Base-by-base conservation (phyloP, 2,888 invertebrate species). In the Dermolepida albohirtum region DNA sequence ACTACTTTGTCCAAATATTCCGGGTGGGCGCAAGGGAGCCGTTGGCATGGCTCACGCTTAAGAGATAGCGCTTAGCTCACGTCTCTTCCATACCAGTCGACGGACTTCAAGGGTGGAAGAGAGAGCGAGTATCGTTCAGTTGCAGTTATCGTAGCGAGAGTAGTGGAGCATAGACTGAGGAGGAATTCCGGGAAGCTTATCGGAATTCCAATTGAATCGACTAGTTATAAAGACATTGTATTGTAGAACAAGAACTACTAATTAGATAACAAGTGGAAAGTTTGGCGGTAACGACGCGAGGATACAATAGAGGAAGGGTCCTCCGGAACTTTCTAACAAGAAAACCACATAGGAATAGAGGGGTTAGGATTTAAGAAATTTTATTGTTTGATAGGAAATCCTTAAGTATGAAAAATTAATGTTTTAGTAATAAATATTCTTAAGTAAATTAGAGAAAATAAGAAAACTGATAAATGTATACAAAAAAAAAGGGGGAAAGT, bases 161-260 rank as follows among this genome's bases (percentile, higher is more conserved):
- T 39, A 40, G 62, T 63, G 64, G 70, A 67, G 68, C 69, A 70
- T 71, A 72, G 71, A 69, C 71, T 69, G 75, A 76, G 79, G 75
- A 75, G 76, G 77, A 78, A 80, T 79, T 78, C 78, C 78, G 75
- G 68, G 74, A 74, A 59, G 78, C 79, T 79, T 80, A 81, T 80
- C 80, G 79, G 78, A 78, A 80, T 80, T 79, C 76, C 78, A 80
- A 79, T 80, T 81, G 81, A 80, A 79, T 79, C 77, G 78, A 74
- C 78, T 78, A 77, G 79, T 80, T 79, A 79, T 79, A 79, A 79
- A 79, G 80, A 80, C 80, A 79, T 80, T 78, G 78, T 74, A 76
- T 74, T 78, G 78, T 76, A 77, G 78, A 80, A 80, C 80, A 80
- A 79, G 78, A 79, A 78, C 78, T 78, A 74, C 78, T 81, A 80